Evolutionary conservation across 2,113 vertebrate species (phyloP).

Genomic region (Neogobius melanostomus): DNA sequence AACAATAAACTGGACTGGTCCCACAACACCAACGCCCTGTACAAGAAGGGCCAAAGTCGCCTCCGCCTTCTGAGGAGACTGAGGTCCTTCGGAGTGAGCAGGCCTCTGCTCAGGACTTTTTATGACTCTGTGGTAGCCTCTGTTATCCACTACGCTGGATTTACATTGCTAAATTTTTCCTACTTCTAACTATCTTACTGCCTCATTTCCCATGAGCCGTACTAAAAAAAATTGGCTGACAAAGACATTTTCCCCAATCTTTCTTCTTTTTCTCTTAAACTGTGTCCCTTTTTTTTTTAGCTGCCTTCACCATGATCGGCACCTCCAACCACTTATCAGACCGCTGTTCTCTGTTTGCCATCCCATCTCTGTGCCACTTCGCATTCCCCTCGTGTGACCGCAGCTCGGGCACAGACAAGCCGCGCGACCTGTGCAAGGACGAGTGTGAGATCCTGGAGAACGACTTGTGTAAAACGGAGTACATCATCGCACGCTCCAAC

Average conservation of each 20-base stretch:
- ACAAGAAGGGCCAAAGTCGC: too few species aligned
- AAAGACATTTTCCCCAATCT: background rate
- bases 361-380: slow-evolving; percentile 96
- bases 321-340: slow-evolving; percentile 97
- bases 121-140: too few species aligned
- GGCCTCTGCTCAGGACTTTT: too few species aligned
- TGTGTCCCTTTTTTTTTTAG: slow-evolving; percentile 65
- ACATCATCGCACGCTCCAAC: slow-evolving; percentile 97
- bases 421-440: slow-evolving; percentile 92
- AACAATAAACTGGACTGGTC: too few species aligned
- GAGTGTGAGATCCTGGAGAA: slow-evolving; percentile 98
- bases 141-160: too few species aligned
- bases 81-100: too few species aligned
- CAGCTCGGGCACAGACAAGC: slow-evolving; percentile 84
- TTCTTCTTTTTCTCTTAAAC: background rate
- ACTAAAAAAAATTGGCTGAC: too few species aligned
- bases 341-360: slow-evolving; percentile 97
- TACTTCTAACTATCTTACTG: too few species aligned
- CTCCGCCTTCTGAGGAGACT: too few species aligned
- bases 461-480: slow-evolving; percentile 95
- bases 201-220: too few species aligned
- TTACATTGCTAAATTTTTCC: too few species aligned
- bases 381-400: slow-evolving; percentile 97
- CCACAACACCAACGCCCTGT: too few species aligned
- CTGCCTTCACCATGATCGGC: slow-evolving; percentile 99